Percentiles rank a stretch among this genome's conserved stretches.
phyloP scores from a whole-genome alignment of 2,113 vertebrate genomes.

The Riparia riparia region DNA sequence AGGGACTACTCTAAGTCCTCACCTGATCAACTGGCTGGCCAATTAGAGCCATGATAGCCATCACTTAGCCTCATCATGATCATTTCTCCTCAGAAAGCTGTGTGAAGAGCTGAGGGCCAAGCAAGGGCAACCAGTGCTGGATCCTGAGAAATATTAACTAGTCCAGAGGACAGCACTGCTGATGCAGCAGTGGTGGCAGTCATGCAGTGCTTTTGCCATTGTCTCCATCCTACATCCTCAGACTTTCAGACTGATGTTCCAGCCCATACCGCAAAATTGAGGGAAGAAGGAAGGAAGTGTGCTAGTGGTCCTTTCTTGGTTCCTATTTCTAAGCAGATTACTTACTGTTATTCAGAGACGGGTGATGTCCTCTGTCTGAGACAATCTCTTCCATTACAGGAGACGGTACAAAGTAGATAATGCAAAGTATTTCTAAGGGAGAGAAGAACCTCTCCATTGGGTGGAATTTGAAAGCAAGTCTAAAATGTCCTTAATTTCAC shows the following conservation, averaged over 20 bases:
- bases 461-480: neutral
- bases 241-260: neutral
- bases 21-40: neutral
- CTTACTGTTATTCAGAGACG: neutral
- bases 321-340: neutral
- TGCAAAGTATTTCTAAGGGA: neutral
- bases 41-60: neutral
- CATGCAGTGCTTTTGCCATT: neutral
- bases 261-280: neutral
- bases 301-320: neutral
- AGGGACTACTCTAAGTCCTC: neutral
- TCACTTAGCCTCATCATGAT: neutral
- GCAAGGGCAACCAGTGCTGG: rapidly evolving
- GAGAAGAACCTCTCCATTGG: neutral
- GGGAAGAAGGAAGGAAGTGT: neutral
- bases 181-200: neutral
- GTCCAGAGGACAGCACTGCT: neutral
- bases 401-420: neutral
- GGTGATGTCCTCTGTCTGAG: neutral
- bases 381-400: neutral
- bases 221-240: neutral
- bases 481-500: neutral
- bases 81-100: neutral
- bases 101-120: neutral
- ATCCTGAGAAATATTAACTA: neutral